Evolutionary conservation across 2,797 vertebrate genomes (phyloP).

Genomic region (Acipenser transmontanus): DNA sequence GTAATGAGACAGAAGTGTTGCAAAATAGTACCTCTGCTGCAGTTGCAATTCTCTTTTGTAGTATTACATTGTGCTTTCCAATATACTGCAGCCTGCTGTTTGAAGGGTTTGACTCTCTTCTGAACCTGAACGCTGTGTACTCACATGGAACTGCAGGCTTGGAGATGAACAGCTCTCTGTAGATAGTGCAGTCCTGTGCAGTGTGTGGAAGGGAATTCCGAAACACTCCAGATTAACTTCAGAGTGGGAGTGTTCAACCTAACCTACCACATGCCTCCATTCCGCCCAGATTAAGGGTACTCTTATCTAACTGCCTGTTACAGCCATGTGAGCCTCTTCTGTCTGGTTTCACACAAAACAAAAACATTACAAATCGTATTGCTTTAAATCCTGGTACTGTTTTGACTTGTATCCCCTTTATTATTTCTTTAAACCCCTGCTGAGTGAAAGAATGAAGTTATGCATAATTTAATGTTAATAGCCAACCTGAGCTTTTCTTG

Average conservation of each 20-base stretch:
- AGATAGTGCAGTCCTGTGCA: constrained; percentile 7
- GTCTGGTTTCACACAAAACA: neutral
- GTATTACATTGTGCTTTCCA: too few relatives aligned
- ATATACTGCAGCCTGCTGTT: neutral
- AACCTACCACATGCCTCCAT: neutral
- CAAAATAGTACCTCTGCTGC: too few relatives aligned
- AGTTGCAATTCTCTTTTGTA: too few relatives aligned
- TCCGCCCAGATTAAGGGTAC: too few relatives aligned
- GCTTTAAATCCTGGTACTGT: neutral
- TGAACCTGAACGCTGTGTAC: constrained; percentile 3
- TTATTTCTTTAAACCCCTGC: neutral
- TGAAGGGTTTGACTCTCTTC: neutral
- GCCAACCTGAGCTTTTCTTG: too few relatives aligned
- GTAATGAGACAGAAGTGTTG: too few relatives aligned
- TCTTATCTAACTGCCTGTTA: neutral
- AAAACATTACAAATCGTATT: neutral
- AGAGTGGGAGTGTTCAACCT: constrained; percentile 11
- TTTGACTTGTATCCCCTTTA: neutral
- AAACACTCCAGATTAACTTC: constrained; percentile 3
- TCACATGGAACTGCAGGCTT: neutral
- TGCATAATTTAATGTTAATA: neutral
- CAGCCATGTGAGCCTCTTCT: too few relatives aligned
- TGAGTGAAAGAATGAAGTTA: neutral
- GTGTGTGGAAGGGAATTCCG: neutral
- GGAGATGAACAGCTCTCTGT: constrained; percentile 1